phyloP scores from a whole-genome alignment of 2,113 vertebrate genomes.

The Melanotaenia duboulayi region DNA sequence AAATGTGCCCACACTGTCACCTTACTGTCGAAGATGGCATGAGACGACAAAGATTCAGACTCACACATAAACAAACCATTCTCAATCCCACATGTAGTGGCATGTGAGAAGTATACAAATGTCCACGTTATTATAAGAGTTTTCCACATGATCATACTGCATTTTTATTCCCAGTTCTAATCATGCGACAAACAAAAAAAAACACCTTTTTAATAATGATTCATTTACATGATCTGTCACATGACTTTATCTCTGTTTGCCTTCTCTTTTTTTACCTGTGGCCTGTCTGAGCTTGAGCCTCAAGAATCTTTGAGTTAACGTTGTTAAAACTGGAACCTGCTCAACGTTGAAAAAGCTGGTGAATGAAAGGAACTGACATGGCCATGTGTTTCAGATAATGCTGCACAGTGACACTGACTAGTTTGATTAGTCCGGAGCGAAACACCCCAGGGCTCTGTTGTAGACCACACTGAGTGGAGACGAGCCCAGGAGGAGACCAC shows the following conservation, averaged over 20 bases:
- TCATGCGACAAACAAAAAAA: not conserved
- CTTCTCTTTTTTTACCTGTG: not conserved
- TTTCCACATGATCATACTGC: not conserved
- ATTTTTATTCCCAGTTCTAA: not conserved
- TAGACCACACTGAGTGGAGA: slow-evolving; percentile 64
- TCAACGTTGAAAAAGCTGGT: slow-evolving; percentile 62
- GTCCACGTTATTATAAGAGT: not conserved
- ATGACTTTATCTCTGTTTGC: not conserved
- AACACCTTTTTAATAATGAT: not conserved
- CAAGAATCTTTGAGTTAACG: slow-evolving; percentile 86
- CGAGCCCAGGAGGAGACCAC: slow-evolving; percentile 45
- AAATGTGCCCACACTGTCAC: slow-evolving; percentile 63
- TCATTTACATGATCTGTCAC: not conserved
- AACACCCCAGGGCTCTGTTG: slow-evolving; percentile 49
- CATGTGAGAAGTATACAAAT: not conserved
- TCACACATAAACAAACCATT: slow-evolving; percentile 45
- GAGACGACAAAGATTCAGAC: slow-evolving; percentile 51
- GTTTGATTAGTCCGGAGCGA: slow-evolving; percentile 72
- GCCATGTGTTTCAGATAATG: slow-evolving; percentile 81
- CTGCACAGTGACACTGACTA: slow-evolving; percentile 71
- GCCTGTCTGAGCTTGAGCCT: slow-evolving; percentile 72
- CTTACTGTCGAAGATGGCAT: slow-evolving; percentile 32
- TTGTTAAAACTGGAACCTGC: slow-evolving; percentile 62
- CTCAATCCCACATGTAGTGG: slow-evolving; percentile 5
- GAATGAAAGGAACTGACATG: slow-evolving; percentile 73